Evolutionary conservation across 2,888 invertebrate species (phyloP).

Genomic region (Coelopa pilipes): DNA sequence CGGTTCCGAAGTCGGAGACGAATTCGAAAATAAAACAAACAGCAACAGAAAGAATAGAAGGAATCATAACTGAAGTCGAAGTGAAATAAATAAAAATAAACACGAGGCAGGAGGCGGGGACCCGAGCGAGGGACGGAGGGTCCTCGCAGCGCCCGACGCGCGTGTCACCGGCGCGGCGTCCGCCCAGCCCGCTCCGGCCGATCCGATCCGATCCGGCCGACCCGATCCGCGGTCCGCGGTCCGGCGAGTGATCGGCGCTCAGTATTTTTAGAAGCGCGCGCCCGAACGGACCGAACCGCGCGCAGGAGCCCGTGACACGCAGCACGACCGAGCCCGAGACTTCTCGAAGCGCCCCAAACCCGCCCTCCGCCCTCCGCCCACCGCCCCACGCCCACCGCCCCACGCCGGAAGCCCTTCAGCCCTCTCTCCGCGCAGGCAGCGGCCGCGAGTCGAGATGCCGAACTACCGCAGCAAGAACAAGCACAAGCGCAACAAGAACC

Average conservation of each 20-base stretch:
- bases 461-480: constrained; percentile 59
- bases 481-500: constrained; percentile 57
- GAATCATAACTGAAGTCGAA: no score
- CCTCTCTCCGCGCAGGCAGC: background rate
- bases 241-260: constrained; percentile 13
- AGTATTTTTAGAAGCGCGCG: constrained; percentile 16
- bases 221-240: constrained; percentile 11
- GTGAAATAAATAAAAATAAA: no score
- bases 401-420: background rate
- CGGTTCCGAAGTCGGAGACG: no score
- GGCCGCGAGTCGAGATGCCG: constrained; percentile 50
- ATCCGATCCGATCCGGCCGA: constrained; percentile 7
- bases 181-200: background rate
- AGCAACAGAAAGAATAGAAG: no score
- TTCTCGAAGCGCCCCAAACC: no score
- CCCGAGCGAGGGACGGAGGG: no score
- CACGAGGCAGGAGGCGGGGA: no score
- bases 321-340: no score
- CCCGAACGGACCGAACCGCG: constrained; percentile 19
- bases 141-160: background rate
- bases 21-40: no score
- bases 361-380: no score
- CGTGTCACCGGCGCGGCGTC: background rate
- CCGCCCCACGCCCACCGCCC: background rate
- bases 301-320: background rate